Conservation (phyloP, 92 coral and sea anemone species). For the Palythoa grandiflora region DNA sequence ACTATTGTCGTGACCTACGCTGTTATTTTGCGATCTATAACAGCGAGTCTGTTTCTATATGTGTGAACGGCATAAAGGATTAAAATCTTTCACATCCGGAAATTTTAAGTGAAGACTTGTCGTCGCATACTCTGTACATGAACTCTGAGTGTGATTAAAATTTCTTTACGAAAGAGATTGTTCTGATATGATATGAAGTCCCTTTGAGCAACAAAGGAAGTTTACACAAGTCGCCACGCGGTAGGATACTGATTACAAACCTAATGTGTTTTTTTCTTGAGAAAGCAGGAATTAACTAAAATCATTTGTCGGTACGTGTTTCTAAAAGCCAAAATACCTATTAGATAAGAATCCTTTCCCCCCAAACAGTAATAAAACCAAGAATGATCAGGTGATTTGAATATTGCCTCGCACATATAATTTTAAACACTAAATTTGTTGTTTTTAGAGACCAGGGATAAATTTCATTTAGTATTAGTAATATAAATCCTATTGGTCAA, state of each 20-base stretch:
- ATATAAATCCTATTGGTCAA: not conserved
- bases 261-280: not conserved
- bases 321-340: not conserved
- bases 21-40: too few relatives aligned
- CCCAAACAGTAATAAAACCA: not conserved
- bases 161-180: not conserved
- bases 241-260: not conserved
- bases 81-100: not conserved
- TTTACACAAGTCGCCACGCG: not conserved
- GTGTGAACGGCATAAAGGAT: not conserved
- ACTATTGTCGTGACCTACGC: not conserved
- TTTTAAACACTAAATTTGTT: not conserved
- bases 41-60: too few relatives aligned
- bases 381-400: not conserved
- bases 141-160: constrained; percentile 26
- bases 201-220: not conserved
- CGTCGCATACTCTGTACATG: constrained; percentile 12
- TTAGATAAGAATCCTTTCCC: not conserved
- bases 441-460: not conserved
- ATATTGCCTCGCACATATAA: not conserved
- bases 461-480: not conserved
- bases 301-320: not conserved
- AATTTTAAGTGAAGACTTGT: not conserved
- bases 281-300: not conserved
- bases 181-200: not conserved